Evolutionary conservation across 2,113 vertebrate genomes (phyloP), one percentile per base, ranked within the genome.

Genomic region (Zeus faber): DNA sequence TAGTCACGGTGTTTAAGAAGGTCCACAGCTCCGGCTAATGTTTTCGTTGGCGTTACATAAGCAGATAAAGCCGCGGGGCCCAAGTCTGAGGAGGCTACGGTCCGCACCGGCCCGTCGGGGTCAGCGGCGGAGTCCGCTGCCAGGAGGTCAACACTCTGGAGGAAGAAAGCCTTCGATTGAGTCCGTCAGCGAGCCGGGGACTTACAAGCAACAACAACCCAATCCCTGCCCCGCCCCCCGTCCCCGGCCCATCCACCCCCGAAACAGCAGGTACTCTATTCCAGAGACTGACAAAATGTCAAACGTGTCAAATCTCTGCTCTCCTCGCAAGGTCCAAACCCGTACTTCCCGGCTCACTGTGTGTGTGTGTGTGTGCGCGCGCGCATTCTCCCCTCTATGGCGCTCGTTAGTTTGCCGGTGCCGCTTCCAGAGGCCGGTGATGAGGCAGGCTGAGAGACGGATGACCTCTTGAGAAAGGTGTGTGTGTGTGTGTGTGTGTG

Each of bases 261-360:
- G 2, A 3, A 11, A 40, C n/a, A 40, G 40, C 18, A 8, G 13
- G 17, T 10, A 20, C n/a, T 43, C 18, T 17, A 20, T 17, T 21
- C 31, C n/a, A n/a, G n/a, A n/a, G n/a, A n/a, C n/a, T n/a, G n/a
- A n/a, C n/a, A n/a, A 41, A 31, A 25, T 49, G 60, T 52, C 54
- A 60, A 43, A 48, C 21, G 23, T 26, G 23, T 68, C 43, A 40
- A 26, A 21, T 40, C 6, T 52, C n/a, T n/a, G n/a, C n/a, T n/a
- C n/a, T n/a, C n/a, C n/a, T n/a, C n/a, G n/a, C n/a, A n/a, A n/a
- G n/a, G n/a, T n/a, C n/a, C n/a, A n/a, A n/a, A n/a, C n/a, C n/a
- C n/a, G n/a, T n/a, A n/a, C n/a, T n/a, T n/a, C n/a, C n/a, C n/a
- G n/a, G n/a, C n/a, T n/a, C n/a, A n/a, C n/a, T n/a, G n/a, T n/a